phyloP scores from a whole-genome alignment of 1,140 invertebrate species.

The Lepidurus apus region DNA sequence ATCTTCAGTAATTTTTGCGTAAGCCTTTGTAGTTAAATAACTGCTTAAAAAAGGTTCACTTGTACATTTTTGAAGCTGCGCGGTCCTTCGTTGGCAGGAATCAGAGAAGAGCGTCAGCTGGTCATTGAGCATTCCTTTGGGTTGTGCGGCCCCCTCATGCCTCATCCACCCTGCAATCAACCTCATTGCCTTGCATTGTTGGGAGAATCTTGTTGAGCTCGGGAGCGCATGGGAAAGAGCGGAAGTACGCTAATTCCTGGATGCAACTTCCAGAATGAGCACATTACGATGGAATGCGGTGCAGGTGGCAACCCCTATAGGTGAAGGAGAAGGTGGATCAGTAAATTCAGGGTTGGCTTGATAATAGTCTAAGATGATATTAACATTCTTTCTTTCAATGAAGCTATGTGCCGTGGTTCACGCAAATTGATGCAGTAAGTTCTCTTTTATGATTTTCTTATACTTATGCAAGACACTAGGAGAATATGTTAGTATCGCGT shows the following conservation, averaged over 20 bases:
- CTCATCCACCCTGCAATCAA: constrained; percentile 6
- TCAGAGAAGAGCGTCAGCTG: constrained; percentile 4
- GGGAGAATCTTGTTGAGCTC: background rate
- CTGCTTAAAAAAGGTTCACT: background rate
- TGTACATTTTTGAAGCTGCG: background rate
- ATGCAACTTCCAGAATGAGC: no score
- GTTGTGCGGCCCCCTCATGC: background rate
- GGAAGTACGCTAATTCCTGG: constrained; percentile 4
- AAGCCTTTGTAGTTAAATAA: constrained; percentile 4
- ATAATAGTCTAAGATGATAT: no score
- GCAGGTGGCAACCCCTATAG: no score
- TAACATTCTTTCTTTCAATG: no score
- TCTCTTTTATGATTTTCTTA: no score
- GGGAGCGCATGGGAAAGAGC: background rate
- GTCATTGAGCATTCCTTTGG: constrained; percentile 13
- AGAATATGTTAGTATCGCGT: no score
- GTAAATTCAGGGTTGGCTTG: no score
- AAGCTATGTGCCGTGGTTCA: no score
- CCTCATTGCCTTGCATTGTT: background rate
- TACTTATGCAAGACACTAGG: no score
- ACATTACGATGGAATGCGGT: no score
- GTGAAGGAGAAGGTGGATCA: no score
- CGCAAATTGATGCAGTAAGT: no score
- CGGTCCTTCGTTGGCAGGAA: background rate
- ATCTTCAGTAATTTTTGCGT: background rate